Percentiles rank a stretch among this genome's conserved stretches.
Conservation (phyloP, 1,140 invertebrate genomes). For the Neoseiulus cucumeris region DNA sequence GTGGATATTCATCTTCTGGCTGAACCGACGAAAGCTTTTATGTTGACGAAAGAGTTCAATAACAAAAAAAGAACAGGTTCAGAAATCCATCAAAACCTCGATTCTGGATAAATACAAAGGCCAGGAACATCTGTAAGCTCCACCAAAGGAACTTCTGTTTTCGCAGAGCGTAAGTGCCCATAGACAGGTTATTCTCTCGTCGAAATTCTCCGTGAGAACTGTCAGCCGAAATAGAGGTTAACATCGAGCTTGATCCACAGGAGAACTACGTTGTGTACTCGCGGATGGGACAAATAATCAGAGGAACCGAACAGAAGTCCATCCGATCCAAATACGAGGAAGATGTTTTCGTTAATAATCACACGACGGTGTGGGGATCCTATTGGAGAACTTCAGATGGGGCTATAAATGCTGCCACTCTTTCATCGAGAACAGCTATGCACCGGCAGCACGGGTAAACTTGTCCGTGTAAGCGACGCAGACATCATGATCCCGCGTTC, state of each 20-base stretch:
- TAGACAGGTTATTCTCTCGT: too few species aligned
- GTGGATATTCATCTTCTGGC: constrained; percentile 89
- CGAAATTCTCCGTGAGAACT: too few species aligned
- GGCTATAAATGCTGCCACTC: constrained; percentile 91
- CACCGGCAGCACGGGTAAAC: constrained; percentile 54
- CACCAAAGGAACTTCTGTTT: constrained; percentile 59
- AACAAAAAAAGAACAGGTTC: constrained; percentile 68
- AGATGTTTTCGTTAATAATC: constrained; percentile 77
- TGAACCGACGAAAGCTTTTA: constrained; percentile 88
- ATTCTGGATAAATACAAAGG: constrained; percentile 76
- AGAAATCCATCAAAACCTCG: constrained; percentile 46
- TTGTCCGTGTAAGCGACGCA: constrained; percentile 14
- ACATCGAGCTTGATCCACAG: too few species aligned
- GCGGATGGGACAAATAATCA: constrained; percentile 60
- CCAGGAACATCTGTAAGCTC: constrained; percentile 66
- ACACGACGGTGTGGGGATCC: constrained; percentile 83
- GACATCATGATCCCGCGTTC: too few species aligned
- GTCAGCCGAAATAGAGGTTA: too few species aligned
- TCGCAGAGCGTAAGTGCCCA: constrained; percentile 48
- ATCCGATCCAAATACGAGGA: constrained; percentile 83
- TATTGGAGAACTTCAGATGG: constrained; percentile 81
- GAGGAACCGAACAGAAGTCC: constrained; percentile 64
- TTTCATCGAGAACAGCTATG: constrained; percentile 53
- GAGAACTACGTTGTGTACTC: constrained; percentile 94
- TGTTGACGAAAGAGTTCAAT: constrained; percentile 71